These are phyloP conservation scores for Panthera uncia DNA, from an alignment of 2,113 vertebrate species.

Conservation along the genomic window DNA sequence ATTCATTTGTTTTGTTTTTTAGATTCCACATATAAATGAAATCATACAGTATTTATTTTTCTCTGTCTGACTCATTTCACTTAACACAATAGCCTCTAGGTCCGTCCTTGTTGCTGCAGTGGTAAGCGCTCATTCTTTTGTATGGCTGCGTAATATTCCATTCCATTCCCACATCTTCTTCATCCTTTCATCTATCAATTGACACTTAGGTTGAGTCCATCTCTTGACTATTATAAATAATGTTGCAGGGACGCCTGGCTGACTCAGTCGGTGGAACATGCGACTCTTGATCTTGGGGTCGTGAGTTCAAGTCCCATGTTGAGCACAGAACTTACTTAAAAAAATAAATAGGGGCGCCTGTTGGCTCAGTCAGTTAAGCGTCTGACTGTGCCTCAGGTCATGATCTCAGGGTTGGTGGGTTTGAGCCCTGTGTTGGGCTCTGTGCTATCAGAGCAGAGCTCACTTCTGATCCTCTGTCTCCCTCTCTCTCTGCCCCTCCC, in stretches of 20 bases:
- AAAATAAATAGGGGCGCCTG: not conserved
- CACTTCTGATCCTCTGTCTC: too few relatives aligned
- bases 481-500: too few relatives aligned
- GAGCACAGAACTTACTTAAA: not conserved
- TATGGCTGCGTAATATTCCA: not conserved
- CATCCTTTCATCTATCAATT: not conserved
- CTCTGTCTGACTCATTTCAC: not conserved
- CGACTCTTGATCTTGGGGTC: not conserved
- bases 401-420: too few relatives aligned
- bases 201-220: not conserved
- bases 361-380: too few relatives aligned
- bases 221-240: not conserved
- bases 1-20: not conserved
- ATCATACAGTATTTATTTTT: not conserved
- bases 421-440: too few relatives aligned
- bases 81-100: not conserved
- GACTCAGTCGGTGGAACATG: not conserved
- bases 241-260: not conserved
- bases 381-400: too few relatives aligned
- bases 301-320: not conserved
- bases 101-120: not conserved
- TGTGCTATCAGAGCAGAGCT: too few relatives aligned
- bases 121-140: not conserved
- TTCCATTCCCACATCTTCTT: not conserved
- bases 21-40: not conserved